These are phyloP conservation scores for Adelphocoris suturalis DNA, from an alignment of 2,888 invertebrate species.

Conservation along the genomic window DNA sequence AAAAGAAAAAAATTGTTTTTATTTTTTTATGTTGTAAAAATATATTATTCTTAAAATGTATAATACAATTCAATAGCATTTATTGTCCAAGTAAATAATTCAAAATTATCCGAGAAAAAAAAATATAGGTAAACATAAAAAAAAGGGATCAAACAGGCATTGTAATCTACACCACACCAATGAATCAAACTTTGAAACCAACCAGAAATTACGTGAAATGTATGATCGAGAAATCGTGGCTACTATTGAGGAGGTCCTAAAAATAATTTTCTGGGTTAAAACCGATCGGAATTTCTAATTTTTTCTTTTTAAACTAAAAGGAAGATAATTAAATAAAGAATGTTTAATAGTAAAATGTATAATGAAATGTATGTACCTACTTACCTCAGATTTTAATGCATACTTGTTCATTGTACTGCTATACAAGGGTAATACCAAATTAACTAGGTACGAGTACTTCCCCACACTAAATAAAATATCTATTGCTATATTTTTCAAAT, in stretches of 20 bases:
- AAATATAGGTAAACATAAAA: background rate
- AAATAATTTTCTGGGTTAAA: background rate
- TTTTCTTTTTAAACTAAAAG: too few species aligned
- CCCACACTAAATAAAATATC: too few species aligned
- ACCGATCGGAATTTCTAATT: too few species aligned
- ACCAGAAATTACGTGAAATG: background rate
- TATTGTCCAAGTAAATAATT: conserved; percentile 61
- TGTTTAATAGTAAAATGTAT: too few species aligned
- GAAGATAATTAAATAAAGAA: too few species aligned
- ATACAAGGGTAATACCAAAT: too few species aligned
- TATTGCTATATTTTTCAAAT: too few species aligned
- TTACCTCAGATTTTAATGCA: too few species aligned
- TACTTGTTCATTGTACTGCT: too few species aligned
- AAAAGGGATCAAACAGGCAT: background rate
- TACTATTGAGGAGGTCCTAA: background rate
- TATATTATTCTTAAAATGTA: conserved; percentile 58
- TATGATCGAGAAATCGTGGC: background rate
- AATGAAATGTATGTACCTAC: too few species aligned
- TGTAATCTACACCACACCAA: conserved; percentile 23
- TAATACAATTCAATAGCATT: conserved; percentile 49
- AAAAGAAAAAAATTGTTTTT: background rate
- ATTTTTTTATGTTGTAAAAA: conserved; percentile 55
- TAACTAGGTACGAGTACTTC: too few species aligned
- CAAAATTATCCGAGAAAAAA: background rate
- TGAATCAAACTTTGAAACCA: background rate